These are phyloP conservation scores for Drosophila nigrodunni DNA, from an alignment of 1,140 invertebrate species.

Conservation along the genomic window DNA sequence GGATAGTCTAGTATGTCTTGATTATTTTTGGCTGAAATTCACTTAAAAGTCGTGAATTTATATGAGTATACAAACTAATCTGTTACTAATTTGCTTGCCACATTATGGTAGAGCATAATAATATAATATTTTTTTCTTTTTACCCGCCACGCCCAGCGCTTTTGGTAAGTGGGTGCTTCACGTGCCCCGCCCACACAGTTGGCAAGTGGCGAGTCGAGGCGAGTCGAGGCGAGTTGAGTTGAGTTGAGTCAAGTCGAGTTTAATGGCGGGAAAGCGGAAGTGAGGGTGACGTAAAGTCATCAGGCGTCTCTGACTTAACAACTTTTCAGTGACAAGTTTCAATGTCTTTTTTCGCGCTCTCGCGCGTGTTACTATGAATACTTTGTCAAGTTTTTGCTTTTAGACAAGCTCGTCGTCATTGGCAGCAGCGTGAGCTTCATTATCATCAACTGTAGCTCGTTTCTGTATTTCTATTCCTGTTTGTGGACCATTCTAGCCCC, in stretches of 20 bases:
- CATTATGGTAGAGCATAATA: conserved; percentile 31
- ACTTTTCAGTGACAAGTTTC: conserved; percentile 78
- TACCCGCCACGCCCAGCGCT: conserved; percentile 28
- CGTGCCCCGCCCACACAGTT: conserved; percentile 41
- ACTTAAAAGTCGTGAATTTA: background rate
- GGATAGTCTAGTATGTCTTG: background rate
- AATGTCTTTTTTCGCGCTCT: conserved; percentile 59
- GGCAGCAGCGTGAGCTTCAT: conserved; percentile 41
- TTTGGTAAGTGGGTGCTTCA: conserved; percentile 8
- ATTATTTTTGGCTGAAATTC: background rate
- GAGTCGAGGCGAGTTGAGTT: background rate
- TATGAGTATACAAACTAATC: conserved; percentile 25
- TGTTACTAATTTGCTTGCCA: conserved; percentile 46
- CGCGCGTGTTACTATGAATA: conserved; percentile 69
- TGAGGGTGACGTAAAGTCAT: conserved; percentile 70
- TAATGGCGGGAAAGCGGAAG: conserved; percentile 1
- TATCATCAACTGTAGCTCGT: conserved; percentile 9
- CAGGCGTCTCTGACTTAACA: conserved; percentile 77
- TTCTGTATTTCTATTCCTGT: conserved; percentile 9
- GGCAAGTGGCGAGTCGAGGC: background rate
- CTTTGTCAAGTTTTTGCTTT: conserved; percentile 78
- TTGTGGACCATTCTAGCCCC: background rate
- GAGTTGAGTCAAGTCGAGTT: background rate
- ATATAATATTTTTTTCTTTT: conserved; percentile 28
- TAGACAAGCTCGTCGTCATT: conserved; percentile 67